phyloP scores from a whole-genome alignment of 2,113 vertebrate genomes.

The Egretta garzetta region DNA sequence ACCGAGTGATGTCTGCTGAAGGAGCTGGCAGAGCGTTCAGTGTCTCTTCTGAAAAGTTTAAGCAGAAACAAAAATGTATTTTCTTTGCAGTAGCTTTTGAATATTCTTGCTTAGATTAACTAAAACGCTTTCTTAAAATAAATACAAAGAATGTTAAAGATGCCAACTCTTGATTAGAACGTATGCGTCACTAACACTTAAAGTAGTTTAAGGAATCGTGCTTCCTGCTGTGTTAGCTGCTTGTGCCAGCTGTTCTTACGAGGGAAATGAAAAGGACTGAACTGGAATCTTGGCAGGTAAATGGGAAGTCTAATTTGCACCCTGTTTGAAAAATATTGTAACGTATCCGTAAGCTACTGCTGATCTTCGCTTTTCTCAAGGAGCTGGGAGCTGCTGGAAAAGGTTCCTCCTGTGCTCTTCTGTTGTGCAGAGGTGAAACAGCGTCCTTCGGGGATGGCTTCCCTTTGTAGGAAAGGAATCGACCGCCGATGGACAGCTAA shows the following conservation, averaged over 20 bases:
- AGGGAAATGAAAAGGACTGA: background rate
- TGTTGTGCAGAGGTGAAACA: background rate
- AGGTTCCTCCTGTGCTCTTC: background rate
- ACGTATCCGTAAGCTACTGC: background rate
- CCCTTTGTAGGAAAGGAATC: background rate
- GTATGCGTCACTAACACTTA: slow-evolving; percentile 18
- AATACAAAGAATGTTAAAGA: slow-evolving; percentile 1
- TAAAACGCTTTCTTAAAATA: slow-evolving; percentile 32
- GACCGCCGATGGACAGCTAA: no score
- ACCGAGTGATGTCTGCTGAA: background rate
- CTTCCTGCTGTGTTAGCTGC: slow-evolving; percentile 36
- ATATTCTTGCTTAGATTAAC: slow-evolving; percentile 26
- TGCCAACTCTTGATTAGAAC: slow-evolving; percentile 28
- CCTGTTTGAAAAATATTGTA: background rate
- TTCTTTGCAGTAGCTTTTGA: background rate
- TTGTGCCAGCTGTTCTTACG: background rate
- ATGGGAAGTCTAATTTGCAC: background rate
- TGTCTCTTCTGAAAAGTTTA: background rate
- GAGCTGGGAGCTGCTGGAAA: background rate
- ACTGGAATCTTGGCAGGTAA: slow-evolving; percentile 21
- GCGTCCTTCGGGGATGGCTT: background rate
- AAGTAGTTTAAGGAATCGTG: background rate
- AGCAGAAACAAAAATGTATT: background rate
- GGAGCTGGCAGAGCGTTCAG: background rate
- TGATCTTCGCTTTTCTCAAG: background rate